Base-by-base conservation (phyloP, 2,888 invertebrate species). In the Ligdia adustata region DNA sequence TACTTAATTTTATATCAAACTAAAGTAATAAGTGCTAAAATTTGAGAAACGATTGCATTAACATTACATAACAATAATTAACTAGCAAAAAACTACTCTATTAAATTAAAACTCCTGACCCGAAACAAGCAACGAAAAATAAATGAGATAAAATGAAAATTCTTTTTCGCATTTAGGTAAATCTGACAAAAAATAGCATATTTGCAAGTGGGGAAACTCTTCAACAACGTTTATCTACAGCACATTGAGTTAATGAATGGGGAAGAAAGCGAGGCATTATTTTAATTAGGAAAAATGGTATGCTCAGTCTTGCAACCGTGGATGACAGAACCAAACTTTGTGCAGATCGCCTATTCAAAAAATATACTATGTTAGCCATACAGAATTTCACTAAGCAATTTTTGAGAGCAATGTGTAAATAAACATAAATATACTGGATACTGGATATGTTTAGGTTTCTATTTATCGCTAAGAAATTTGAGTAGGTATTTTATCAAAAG, bases 221-320 rank as follows among this genome's bases (percentile, higher is more conserved):
- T 71, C 77, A 81, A 77, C 76, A 79, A 66, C 84, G 79, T 85
- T 88, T 88, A 87, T 85, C 82, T 82, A 74, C 80, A 83, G 82
- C 80, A 85, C 84, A 85, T 86, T 85, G 81, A 78, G 81, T 73
- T 83, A 86, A 85, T 86, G 86, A 86, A 83, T 82, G 72, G 83
- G 84, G 82, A 76, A 78, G 79, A 81, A 78, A 76, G 74, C 28
- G 28, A 82, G 76, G 82, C 85, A 88, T 88, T 88, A 87, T 87
- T 87, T 86, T 88, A 88, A 88, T 89, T 87, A 87, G 86, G 84
- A 84, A 86, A 87, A 85, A 83, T 78, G 69, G 67, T 67, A 66
- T 64, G 72, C 66, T 65, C 53, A 56, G 68, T 63, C 39, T 39
- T 22, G 13, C 3, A 12, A 5, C 29, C n/a, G 22, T 20, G 3